Percentiles rank a stretch among this genome's conserved stretches.
phyloP scores from a whole-genome alignment of 2,888 invertebrate genomes.

The Argyra leucocephala region DNA sequence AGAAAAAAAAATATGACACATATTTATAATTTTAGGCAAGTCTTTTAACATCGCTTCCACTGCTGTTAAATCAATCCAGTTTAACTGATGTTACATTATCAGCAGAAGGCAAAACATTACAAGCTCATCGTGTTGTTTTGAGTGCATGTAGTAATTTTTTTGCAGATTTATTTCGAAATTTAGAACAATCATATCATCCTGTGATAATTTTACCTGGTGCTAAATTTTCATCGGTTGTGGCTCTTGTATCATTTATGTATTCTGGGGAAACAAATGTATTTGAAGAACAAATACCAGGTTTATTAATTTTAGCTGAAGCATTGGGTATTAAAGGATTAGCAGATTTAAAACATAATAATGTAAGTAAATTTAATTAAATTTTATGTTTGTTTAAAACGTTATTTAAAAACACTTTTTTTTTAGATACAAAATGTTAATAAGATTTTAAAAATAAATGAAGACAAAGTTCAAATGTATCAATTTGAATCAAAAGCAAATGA shows the following conservation, averaged over 20 bases:
- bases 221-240: conserved; percentile 45
- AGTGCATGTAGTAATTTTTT: conserved; percentile 88
- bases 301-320: conserved; percentile 68
- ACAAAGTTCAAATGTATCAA: background rate
- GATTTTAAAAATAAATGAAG: background rate
- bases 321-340: conserved; percentile 75
- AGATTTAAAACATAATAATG: conserved; percentile 58
- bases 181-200: conserved; percentile 41
- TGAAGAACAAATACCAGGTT: conserved; percentile 64
- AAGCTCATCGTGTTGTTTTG: conserved; percentile 75
- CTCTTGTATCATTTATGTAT: conserved; percentile 78
- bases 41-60: conserved; percentile 65
- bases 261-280: conserved; percentile 79
- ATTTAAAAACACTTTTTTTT: background rate
- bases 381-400: background rate
- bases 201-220: conserved; percentile 43
- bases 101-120: conserved; percentile 72
- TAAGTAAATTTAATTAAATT: no score
- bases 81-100: conserved; percentile 80
- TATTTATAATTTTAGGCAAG: conserved; percentile 64
- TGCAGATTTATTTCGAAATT: conserved; percentile 63
- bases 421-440: background rate
- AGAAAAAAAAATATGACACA: no score
- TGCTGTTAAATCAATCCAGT: conserved; percentile 68
- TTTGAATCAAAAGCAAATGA: background rate